A percentile compares a stretch with the other conserved stretches of the same genome.
These are phyloP conservation scores for Caracal caracal DNA, from an alignment of 2,113 vertebrate genomes.

Conservation along the genomic window DNA sequence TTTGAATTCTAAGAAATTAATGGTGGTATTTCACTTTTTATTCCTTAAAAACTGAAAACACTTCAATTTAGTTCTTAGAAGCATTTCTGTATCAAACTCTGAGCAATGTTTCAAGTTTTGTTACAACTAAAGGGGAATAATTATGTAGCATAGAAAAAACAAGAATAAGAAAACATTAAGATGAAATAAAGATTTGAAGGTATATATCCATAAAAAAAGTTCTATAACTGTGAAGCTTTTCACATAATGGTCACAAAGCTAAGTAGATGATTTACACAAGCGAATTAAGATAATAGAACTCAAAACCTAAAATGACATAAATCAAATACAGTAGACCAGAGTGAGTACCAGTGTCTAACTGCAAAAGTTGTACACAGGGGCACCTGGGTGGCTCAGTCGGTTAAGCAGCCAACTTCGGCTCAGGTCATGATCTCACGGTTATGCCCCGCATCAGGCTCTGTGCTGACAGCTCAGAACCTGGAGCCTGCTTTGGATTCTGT, in stretches of 20 bases:
- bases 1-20: conserved; percentile 21
- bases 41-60: conserved; percentile 22
- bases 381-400: too few species aligned
- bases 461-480: too few species aligned
- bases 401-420: too few species aligned
- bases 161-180: conserved; percentile 11
- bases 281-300: not conserved
- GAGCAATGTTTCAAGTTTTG: conserved; percentile 10
- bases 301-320: not conserved
- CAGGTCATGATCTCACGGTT: too few species aligned
- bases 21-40: not conserved
- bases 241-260: not conserved
- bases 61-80: not conserved
- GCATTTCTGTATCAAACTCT: not conserved
- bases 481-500: too few species aligned
- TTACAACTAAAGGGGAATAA: not conserved
- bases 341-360: not conserved
- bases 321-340: not conserved
- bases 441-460: too few species aligned
- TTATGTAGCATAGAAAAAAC: not conserved
- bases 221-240: not conserved
- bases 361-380: not conserved
- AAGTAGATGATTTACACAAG: not conserved
- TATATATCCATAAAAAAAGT: not conserved
- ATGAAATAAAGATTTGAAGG: not conserved